Evolutionary conservation across 2,797 vertebrate species (phyloP), one percentile per base, ranked within the genome.

Genomic region (Peromyscus eremicus): DNA sequence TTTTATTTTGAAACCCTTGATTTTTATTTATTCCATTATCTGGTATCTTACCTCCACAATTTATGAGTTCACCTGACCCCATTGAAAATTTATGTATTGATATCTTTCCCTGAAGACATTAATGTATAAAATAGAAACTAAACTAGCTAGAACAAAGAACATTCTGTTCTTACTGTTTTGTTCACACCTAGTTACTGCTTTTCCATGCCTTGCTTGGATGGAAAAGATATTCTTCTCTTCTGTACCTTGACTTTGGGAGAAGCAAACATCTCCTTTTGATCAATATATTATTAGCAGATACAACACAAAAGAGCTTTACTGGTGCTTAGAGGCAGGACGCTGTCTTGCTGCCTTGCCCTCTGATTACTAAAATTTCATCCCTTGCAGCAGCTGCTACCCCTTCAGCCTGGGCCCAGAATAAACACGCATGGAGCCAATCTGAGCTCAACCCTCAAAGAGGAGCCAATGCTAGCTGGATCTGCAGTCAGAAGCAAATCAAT

Each of bases 91-190:
- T 70, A 64, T 77, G 34, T 84, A 29, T 49, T 37, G 43, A 94
- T 2, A 12, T 8, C 21, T 81, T 34, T 75, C 87, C 90, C 34
- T 89, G 4, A 8, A 92, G 21, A 17, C 46, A 92, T 25, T 82
- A 83, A 80, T 23, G 76, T 29, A 73, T 66, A 60, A 94, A 80
- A 93, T 40, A 46, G 32, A 89, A 86, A 85, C 34, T 55, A 27
- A 89, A n/a, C 52, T 6, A 55, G 34, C 34, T 82, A 93, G 79
- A 92, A 66, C 93, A 93, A 86, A 83, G 55, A 55, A 29, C 64
- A 46, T 84, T 91, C 40, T 93, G 10, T 23, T 70, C 89, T 93
- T 79, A 40, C 37, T 57, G 23, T 88, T 70, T 92, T 23, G 3
- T n/a, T 81, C 62, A 93, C 25, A 95, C 71, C 25, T 27, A 77